A percentile compares a stretch with the other conserved stretches of the same genome.
Evolutionary conservation across 2,113 vertebrate species (phyloP).

Genomic region (human): DNA sequence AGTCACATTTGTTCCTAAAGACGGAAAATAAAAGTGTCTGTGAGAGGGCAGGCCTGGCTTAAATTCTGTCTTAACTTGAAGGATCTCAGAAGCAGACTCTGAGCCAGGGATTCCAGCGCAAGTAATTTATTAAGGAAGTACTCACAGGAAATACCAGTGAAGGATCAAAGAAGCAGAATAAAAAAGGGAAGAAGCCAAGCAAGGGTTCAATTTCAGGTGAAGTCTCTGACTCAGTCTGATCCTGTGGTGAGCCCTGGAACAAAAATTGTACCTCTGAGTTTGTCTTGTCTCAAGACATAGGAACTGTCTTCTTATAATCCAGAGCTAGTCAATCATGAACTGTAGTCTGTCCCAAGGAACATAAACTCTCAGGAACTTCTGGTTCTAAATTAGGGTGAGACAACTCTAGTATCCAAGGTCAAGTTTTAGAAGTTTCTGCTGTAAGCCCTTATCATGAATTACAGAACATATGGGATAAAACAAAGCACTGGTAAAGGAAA

Average conservation of each 20-base stretch:
- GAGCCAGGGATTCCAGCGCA: background rate
- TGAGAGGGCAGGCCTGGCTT: background rate
- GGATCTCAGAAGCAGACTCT: background rate
- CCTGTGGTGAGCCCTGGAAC: background rate
- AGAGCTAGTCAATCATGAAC: background rate
- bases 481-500: background rate
- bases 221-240: background rate
- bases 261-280: background rate
- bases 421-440: background rate
- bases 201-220: background rate
- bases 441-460: background rate
- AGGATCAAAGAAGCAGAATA: background rate
- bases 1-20: constrained; percentile 35
- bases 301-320: background rate
- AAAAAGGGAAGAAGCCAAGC: background rate
- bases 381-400: background rate
- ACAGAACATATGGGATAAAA: background rate
- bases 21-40: background rate
- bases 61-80: background rate
- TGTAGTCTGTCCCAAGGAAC: background rate
- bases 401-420: background rate
- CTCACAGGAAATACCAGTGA: background rate
- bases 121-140: background rate
- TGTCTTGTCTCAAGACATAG: background rate
- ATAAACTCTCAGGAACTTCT: background rate